Percentiles rank a stretch among this genome's conserved stretches.
Evolutionary conservation across 2,888 invertebrate species (phyloP).

Genomic region (Tiliacea citrago): DNA sequence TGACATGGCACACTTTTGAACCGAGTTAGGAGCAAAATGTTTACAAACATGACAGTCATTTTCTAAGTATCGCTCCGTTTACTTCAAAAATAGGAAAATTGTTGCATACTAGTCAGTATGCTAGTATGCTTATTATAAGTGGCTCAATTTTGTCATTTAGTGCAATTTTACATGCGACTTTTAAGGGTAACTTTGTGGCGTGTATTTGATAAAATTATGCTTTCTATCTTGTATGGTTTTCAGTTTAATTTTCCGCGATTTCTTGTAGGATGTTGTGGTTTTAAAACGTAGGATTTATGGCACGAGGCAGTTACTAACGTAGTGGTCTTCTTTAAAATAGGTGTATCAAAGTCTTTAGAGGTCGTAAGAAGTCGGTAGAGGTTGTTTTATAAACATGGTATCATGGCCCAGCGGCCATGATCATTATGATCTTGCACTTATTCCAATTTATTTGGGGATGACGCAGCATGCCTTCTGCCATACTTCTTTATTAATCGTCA

Average conservation of each 20-base stretch:
- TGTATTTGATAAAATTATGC: constrained; percentile 1
- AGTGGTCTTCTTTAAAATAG: not conserved
- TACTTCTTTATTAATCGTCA: not conserved
- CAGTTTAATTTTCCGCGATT: not conserved
- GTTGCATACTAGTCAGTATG: constrained; percentile 26
- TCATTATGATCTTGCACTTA: not conserved
- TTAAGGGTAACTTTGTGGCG: not conserved
- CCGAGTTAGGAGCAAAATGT: constrained; percentile 8
- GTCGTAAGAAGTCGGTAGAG: too few relatives aligned
- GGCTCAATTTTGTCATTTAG: constrained; percentile 43
- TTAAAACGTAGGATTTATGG: not conserved
- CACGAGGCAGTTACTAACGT: not conserved
- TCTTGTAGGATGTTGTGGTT: not conserved
- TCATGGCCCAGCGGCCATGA: too few relatives aligned
- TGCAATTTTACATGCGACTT: constrained; percentile 8
- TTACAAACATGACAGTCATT: constrained; percentile 29
- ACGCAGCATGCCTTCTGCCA: too few relatives aligned
- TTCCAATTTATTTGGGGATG: not conserved
- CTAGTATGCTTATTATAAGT: constrained; percentile 15
- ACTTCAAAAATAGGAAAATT: constrained; percentile 31
- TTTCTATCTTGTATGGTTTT: constrained; percentile 15
- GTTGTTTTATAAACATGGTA: not conserved
- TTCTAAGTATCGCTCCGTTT: constrained; percentile 48
- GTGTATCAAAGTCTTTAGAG: too few relatives aligned
- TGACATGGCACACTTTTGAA: constrained; percentile 36